Base-by-base conservation (phyloP, 1,140 invertebrate species). In the Pseudomyrmex dendroicus region DNA sequence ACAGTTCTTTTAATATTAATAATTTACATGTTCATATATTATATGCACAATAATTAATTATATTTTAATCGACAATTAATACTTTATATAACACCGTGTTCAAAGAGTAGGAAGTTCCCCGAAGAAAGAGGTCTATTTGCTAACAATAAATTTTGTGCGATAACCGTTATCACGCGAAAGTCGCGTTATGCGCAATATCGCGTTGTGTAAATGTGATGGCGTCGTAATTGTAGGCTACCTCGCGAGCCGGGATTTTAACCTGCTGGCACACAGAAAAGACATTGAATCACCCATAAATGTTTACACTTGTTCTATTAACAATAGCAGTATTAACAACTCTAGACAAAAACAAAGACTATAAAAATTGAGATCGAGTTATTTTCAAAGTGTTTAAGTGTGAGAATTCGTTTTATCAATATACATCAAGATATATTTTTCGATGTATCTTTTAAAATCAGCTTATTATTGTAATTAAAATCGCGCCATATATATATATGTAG, bases 141-240 rank as follows among this genome's bases (percentile, higher is more conserved):
- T 70, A 70, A 15, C 10, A 80, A 72, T 80, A 80, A 80, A 80
- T 80, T 80, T 80, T 80, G 44, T 20, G 76, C 54, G 76, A 80
- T 80, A 80, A 80, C 44, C 12, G 76, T 80, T 80, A 80, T 80
- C 76, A 20, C 52, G 10, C 54, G 44, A 57, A 46, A 78, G 66
- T 80, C 66, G 50, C 70, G 68, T 59, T 72, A 50, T 17, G 8
- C 46, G 35, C 35, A 35, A 35, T 35, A 35, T 35, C 35, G 35
- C 35, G 5, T 0, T 5, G 35, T 35, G 35, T 35, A 35, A 61
- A 72, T 48, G 54, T 52, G 5, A 25, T 25, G 20, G 54, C n/a
- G n/a, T 70, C 22, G 22, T 72, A 35, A 72, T 20, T 22, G 22
- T 44, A n/a, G 70, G 46, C 44, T 9, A 22, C 59, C 20, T 35